Evolutionary conservation across 2,113 vertebrate species (phyloP).

Genomic region (Alouatta palliata): DNA sequence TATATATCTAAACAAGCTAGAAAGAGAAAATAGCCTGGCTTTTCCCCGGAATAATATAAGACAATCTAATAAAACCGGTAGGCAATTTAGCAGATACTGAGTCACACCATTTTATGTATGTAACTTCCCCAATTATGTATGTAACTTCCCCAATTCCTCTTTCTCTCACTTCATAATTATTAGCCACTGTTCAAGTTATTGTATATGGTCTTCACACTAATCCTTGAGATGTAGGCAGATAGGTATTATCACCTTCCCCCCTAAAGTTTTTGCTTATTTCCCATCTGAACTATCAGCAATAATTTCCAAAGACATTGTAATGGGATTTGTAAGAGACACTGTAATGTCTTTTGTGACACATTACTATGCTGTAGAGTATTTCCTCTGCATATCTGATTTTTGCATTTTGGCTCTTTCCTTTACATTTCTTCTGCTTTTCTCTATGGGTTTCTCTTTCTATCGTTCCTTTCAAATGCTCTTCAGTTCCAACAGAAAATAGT

Average conservation of each 20-base stretch:
- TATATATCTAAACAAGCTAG: not conserved
- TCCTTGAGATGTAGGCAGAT: not conserved
- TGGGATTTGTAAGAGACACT: not conserved
- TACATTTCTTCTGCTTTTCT: not conserved
- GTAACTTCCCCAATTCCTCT: not conserved
- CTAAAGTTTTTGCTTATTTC: not conserved
- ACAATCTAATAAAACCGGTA: conserved; percentile 45
- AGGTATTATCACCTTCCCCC: not conserved
- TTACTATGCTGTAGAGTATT: not conserved
- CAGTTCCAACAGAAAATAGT: not conserved
- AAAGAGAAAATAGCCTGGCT: conserved; percentile 38
- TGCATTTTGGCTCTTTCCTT: not conserved
- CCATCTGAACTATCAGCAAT: not conserved
- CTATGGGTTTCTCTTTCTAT: not conserved
- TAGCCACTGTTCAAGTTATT: not conserved
- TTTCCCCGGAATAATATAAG: conserved; percentile 27
- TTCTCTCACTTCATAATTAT: conserved; percentile 1
- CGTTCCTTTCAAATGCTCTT: not conserved
- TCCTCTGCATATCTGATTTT: not conserved
- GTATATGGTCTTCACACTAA: not conserved
- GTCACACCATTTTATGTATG: not conserved
- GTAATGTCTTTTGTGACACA: not conserved
- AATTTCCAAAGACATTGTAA: not conserved
- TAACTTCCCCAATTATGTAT: not conserved
- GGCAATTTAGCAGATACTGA: conserved; percentile 33